Evolutionary conservation across 2,797 vertebrate species (phyloP).

Genomic region (Sciurus vulgaris): DNA sequence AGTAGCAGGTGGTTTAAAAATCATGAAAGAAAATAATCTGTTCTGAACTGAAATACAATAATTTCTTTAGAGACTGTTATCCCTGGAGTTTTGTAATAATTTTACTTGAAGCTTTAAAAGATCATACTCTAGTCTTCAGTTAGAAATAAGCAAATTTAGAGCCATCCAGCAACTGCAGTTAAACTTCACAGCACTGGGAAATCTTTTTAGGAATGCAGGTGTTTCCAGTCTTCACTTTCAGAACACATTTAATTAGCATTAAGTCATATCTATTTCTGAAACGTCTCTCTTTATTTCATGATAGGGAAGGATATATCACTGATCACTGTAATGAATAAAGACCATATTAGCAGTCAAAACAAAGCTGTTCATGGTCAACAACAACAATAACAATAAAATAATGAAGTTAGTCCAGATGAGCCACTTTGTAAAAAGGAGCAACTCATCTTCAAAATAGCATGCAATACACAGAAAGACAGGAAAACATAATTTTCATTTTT

Average conservation of each 20-base stretch:
- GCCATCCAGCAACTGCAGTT: not conserved
- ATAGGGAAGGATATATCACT: not conserved
- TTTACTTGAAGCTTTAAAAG: constrained; percentile 7
- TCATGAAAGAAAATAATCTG: not conserved
- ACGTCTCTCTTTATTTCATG: not conserved
- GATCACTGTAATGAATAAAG: not conserved
- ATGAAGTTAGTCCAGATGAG: not conserved
- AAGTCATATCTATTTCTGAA: not conserved
- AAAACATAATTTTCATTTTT: not conserved
- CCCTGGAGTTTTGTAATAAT: not conserved
- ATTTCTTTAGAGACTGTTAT: not conserved
- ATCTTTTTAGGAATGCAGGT: not conserved
- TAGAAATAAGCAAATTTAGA: not conserved
- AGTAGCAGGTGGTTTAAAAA: not conserved
- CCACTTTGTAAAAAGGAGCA: not conserved
- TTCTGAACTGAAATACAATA: constrained; percentile 49
- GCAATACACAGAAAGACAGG: not conserved
- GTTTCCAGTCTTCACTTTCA: not conserved
- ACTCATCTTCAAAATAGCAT: not conserved
- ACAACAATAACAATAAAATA: not conserved
- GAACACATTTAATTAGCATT: not conserved
- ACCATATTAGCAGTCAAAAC: not conserved
- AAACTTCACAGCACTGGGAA: not conserved
- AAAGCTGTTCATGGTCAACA: not conserved
- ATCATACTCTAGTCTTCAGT: constrained; percentile 8